Evolutionary conservation across 30 jellyfish, hydroid and myxozoan species (phyloP), one percentile per base, ranked within the genome.

Genomic region (Aurelia aurita complex sp. Pacific): DNA sequence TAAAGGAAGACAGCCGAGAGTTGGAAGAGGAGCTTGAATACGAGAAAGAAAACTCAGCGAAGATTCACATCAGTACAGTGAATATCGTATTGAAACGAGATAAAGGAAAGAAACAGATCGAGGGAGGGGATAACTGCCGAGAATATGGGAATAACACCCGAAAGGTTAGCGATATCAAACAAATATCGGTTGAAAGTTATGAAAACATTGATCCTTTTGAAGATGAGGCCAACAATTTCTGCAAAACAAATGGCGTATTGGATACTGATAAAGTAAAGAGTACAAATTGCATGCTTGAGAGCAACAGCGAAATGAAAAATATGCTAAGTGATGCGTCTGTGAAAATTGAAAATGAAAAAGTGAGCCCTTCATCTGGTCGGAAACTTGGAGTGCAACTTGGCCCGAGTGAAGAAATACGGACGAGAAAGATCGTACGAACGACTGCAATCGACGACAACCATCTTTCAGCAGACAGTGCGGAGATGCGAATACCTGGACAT

Each of bases 41-140:
- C 12, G 84, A 68, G 10, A 77, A 84, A 51, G 34, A 32, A 14
- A 17, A 57, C 12, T 16, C 64, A 17, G 38, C 81, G 2, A 73
- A 73, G 50, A 62, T 77, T 46, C 85, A 73, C 23, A 71, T 84
- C 62, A 84, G 93, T 42, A 59, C 93, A 10, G 93, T 84, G 4
- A 66, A 69, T 29, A 84, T 84, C 54, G 79, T 66, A 11, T 51
- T 84, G 33, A 64, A 75, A 55, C 73, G 74, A 2, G 46, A 76
- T 73, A 69, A 59, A 40, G 80, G 69, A 53, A 79, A 15, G 53
- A 79, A 79, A 18, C 87, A 64, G 34, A 46, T 46, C 11, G 57
- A 46, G 13, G 57, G 6, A 0, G 70, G 70, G 13, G 13, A n/a
- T 61, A 61, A n/a, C 36, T 17, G 36, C 32, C 70, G 36, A 17